A percentile compares a stretch with the other conserved stretches of the same genome.
Evolutionary conservation across 2,797 vertebrate genomes (phyloP).

Genomic region (Gallinago stenura): DNA sequence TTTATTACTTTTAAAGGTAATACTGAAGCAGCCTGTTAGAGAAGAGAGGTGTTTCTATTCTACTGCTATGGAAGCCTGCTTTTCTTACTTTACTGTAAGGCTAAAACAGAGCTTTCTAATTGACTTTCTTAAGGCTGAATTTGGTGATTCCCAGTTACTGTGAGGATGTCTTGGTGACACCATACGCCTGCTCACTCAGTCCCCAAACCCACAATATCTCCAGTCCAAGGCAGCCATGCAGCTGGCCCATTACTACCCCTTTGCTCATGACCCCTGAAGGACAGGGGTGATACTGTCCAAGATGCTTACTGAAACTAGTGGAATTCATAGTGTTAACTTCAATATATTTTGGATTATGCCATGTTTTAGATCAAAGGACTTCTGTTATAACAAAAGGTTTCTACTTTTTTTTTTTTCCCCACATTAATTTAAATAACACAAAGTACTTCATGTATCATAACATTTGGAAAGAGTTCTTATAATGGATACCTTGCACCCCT

Average conservation of each 20-base stretch:
- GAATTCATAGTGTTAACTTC: background rate
- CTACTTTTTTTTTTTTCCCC: background rate
- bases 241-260: no score
- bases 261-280: background rate
- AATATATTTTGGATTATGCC: background rate
- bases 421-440: background rate
- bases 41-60: background rate
- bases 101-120: background rate
- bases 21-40: background rate
- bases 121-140: background rate
- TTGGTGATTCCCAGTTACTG: background rate
- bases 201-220: background rate
- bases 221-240: background rate
- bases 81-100: background rate
- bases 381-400: background rate
- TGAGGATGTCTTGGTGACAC: background rate
- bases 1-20: background rate
- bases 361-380: background rate
- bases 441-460: background rate
- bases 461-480: background rate
- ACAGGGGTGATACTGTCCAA: background rate
- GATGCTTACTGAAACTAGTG: background rate
- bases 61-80: background rate
- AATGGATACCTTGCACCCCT: background rate
- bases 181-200: fast-evolving